Evolutionary conservation across 2,888 invertebrate species (phyloP).

Genomic region (Lithodes maja): DNA sequence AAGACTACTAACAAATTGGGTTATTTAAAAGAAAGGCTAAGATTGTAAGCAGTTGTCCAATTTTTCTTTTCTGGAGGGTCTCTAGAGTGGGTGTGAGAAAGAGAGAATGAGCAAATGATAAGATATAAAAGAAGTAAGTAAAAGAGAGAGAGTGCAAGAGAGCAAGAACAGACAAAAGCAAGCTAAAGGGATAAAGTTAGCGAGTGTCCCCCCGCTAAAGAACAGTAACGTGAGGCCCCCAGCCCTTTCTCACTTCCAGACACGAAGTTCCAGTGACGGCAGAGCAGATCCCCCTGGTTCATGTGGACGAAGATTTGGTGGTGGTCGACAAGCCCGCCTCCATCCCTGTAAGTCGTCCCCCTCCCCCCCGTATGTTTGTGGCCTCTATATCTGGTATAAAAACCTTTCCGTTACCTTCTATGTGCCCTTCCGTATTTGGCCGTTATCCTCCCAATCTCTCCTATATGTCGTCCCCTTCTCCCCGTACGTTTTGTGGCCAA

Average conservation of each 20-base stretch:
- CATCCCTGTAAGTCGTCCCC: slow-evolving; percentile 91
- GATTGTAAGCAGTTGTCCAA: no score
- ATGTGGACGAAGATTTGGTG: slow-evolving; percentile 98
- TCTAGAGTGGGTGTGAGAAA: neutral
- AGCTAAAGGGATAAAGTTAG: neutral
- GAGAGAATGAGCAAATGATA: neutral
- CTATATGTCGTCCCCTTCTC: neutral
- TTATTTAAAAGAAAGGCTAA: no score
- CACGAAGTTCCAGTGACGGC: slow-evolving; percentile 99
- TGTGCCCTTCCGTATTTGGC: neutral
- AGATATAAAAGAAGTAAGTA: neutral
- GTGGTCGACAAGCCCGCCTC: slow-evolving; percentile 99
- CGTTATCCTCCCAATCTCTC: slow-evolving; percentile 31
- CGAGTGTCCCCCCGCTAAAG: neutral
- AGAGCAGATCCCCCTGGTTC: slow-evolving; percentile 96
- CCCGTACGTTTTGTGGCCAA: no score
- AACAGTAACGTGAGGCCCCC: neutral
- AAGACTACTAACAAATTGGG: no score
- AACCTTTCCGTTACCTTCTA: no score
- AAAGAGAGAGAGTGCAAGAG: neutral
- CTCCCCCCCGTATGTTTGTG: neutral
- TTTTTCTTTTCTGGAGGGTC: no score
- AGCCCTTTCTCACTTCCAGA: slow-evolving; percentile 80
- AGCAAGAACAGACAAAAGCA: neutral
- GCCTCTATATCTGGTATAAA: no score